Percentiles rank a stretch among this genome's conserved stretches.
These are phyloP conservation scores for Phalacrocorax aristotelis DNA, from an alignment of 2,113 vertebrate genomes.

Conservation along the genomic window DNA sequence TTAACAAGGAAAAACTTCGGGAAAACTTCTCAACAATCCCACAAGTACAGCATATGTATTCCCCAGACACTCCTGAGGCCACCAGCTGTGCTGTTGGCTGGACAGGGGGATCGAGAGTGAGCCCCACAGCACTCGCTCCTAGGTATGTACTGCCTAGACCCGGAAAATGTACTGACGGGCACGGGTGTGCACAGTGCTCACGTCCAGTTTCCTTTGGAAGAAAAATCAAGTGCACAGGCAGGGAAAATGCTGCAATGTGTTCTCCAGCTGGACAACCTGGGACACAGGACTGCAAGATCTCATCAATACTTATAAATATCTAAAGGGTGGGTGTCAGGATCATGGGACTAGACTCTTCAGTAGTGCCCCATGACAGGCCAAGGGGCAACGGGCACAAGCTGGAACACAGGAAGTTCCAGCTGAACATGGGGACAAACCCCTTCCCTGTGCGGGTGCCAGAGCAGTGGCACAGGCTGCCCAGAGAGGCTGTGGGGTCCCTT, in stretches of 20 bases:
- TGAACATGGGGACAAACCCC: no score
- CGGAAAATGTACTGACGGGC: fast-evolving
- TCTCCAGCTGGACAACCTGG: background rate
- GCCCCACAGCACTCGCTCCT: background rate
- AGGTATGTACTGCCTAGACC: background rate
- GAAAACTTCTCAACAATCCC: background rate
- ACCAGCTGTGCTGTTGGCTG: background rate
- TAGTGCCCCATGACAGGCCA: no score
- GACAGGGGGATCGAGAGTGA: fast-evolving
- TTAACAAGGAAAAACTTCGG: background rate
- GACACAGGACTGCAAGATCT: background rate
- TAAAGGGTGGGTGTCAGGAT: no score
- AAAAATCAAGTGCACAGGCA: background rate
- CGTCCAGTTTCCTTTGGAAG: background rate
- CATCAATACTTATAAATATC: no score
- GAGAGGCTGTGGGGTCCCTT: no score
- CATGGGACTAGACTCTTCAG: no score
- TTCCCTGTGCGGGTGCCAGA: no score
- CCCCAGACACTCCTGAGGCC: background rate
- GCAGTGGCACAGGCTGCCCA: no score
- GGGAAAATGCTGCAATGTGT: background rate
- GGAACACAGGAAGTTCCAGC: no score
- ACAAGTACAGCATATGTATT: background rate
- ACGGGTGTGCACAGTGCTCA: fast-evolving
- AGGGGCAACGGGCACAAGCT: no score